phyloP scores from a whole-genome alignment of 2,888 invertebrate species.

The Bugulina stolonifera region DNA sequence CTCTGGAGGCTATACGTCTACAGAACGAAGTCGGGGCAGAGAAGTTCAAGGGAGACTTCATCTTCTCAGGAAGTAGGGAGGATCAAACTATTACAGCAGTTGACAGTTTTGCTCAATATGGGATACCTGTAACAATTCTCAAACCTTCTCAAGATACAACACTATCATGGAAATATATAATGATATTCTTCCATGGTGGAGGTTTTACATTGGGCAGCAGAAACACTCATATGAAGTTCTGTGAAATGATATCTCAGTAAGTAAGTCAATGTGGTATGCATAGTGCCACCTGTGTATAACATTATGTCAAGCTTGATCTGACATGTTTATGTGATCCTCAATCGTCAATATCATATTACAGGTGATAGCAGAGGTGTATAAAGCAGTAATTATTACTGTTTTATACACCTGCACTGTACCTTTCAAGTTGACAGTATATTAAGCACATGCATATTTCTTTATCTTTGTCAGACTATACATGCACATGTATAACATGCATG shows the following conservation, averaged over 20 bases:
- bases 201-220: slow-evolving; percentile 2
- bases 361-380: no score
- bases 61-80: neutral
- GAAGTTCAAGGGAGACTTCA: neutral
- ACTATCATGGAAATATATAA: neutral
- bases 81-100: neutral
- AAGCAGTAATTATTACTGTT: no score
- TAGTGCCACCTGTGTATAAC: no score
- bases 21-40: neutral
- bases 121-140: slow-evolving; percentile 4
- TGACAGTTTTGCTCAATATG: neutral
- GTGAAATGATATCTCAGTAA: slow-evolving; percentile 11
- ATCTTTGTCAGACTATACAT: no score
- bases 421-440: no score
- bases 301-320: no score
- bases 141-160: neutral
- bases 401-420: no score
- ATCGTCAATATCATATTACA: no score
- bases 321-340: no score
- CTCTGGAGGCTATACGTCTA: neutral
- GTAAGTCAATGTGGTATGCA: neutral
- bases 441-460: no score
- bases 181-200: slow-evolving; percentile 26
- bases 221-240: slow-evolving; percentile 12
- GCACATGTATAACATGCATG: no score